These are phyloP conservation scores for Drosophila prolongata DNA, from an alignment of 2,888 invertebrate genomes.

Conservation along the genomic window DNA sequence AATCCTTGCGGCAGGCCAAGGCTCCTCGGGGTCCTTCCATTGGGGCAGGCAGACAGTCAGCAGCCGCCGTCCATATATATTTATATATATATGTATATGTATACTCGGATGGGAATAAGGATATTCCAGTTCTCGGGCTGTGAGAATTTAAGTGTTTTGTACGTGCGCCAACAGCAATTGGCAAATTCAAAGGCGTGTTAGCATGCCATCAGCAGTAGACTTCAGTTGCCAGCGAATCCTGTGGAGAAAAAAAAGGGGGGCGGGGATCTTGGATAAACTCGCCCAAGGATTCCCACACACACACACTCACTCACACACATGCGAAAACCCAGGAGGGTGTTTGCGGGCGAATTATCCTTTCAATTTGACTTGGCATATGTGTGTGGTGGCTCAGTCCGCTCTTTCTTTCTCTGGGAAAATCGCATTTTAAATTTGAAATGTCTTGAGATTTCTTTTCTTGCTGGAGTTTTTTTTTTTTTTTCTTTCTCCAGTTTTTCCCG, in stretches of 20 bases:
- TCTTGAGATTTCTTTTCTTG: slow-evolving; percentile 77
- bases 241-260: slow-evolving; percentile 24
- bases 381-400: slow-evolving; percentile 42
- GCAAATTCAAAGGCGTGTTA: slow-evolving; percentile 83
- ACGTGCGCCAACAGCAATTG: slow-evolving; percentile 83
- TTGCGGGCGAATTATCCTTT: slow-evolving; percentile 84
- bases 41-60: slow-evolving; percentile 40
- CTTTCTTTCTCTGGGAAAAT: slow-evolving; percentile 52
- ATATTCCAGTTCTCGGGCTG: slow-evolving; percentile 50
- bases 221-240: slow-evolving; percentile 46
- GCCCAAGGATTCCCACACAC: slow-evolving; percentile 40
- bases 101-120: slow-evolving; percentile 45
- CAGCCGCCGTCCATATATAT: slow-evolving; percentile 29
- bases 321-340: slow-evolving; percentile 79
- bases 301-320: slow-evolving; percentile 30
- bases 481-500: slow-evolving; percentile 48
- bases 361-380: slow-evolving; percentile 84
- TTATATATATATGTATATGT: slow-evolving; percentile 6
- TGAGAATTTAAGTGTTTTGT: slow-evolving; percentile 82
- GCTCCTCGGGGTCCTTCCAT: slow-evolving; percentile 50
- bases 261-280: slow-evolving; percentile 37
- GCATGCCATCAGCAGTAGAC: slow-evolving; percentile 76
- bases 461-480: slow-evolving; percentile 41
- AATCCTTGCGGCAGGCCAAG: slow-evolving; percentile 53
- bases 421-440: slow-evolving; percentile 81